Evolutionary conservation across 2,797 vertebrate species (phyloP).

Genomic region (Falco cherrug): DNA sequence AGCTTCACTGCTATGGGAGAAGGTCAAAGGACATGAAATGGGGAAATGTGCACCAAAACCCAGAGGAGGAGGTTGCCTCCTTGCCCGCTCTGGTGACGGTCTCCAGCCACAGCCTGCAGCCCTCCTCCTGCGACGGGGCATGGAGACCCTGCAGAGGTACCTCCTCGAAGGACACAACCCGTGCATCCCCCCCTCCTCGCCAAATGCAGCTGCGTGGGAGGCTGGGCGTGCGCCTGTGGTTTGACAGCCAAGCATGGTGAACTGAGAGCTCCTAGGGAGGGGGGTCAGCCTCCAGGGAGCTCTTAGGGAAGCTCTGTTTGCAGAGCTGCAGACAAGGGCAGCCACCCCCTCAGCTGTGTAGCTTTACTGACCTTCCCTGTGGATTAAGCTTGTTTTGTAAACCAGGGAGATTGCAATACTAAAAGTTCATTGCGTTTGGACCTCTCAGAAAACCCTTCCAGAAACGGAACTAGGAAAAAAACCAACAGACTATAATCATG

Average conservation of each 20-base stretch:
- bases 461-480: background rate
- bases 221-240: background rate
- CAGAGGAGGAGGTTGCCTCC: background rate
- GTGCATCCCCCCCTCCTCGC: rapidly evolving
- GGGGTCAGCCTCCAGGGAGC: background rate
- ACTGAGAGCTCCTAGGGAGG: background rate
- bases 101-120: background rate
- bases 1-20: background rate
- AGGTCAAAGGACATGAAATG: background rate
- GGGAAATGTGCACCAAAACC: background rate
- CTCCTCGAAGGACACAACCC: background rate
- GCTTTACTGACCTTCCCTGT: background rate
- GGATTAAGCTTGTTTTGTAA: constrained; percentile 11
- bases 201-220: background rate
- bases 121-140: background rate
- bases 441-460: background rate
- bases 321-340: background rate
- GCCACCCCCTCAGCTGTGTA: background rate
- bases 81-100: background rate
- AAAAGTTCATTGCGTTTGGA: background rate
- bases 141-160: background rate
- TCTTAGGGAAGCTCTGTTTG: background rate
- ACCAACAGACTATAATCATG: background rate
- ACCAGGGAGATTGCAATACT: background rate
- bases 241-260: background rate